Percentiles rank a stretch among this genome's conserved stretches.
Conservation (phyloP, 2,888 invertebrate species). For the Andrena camellia region DNA sequence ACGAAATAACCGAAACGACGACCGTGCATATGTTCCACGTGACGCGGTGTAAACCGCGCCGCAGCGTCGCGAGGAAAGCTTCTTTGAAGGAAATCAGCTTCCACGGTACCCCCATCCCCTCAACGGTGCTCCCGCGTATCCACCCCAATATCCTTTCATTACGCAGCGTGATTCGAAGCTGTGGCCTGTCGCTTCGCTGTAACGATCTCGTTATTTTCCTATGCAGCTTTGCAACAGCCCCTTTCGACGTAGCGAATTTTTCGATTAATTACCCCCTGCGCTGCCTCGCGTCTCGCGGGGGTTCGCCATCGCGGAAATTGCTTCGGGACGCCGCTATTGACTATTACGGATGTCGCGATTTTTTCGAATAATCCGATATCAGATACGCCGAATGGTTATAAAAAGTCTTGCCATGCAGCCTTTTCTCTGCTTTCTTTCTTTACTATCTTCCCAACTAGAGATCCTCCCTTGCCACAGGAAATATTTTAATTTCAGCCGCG, state of each 20-base stretch:
- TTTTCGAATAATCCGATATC: conserved; percentile 13
- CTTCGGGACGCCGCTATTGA: not conserved
- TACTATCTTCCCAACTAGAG: not conserved
- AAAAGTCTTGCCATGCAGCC: not conserved
- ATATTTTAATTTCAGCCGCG: not conserved
- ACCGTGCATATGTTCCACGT: no score
- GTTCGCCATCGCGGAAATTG: not conserved
- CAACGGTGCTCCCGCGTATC: not conserved
- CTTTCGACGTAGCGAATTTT: conserved; percentile 2
- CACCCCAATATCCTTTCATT: conserved; percentile 21
- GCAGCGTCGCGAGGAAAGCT: not conserved
- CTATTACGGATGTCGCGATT: not conserved
- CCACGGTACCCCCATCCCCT: conserved; percentile 2
- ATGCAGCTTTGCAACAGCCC: not conserved
- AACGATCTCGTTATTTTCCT: conserved; percentile 49
- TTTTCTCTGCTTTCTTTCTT: not conserved
- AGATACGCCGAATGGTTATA: not conserved
- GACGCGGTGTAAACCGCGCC: not conserved
- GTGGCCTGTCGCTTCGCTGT: not conserved
- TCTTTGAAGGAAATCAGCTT: not conserved
- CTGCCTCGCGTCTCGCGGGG: not conserved
- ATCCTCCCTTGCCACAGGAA: not conserved
- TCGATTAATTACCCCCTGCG: conserved; percentile 27
- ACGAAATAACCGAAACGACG: no score
- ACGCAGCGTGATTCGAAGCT: conserved; percentile 12